Percentiles rank a stretch among this genome's conserved stretches.
Conservation (phyloP, 2,797 vertebrate species). For the Cossypha polioptera region DNA sequence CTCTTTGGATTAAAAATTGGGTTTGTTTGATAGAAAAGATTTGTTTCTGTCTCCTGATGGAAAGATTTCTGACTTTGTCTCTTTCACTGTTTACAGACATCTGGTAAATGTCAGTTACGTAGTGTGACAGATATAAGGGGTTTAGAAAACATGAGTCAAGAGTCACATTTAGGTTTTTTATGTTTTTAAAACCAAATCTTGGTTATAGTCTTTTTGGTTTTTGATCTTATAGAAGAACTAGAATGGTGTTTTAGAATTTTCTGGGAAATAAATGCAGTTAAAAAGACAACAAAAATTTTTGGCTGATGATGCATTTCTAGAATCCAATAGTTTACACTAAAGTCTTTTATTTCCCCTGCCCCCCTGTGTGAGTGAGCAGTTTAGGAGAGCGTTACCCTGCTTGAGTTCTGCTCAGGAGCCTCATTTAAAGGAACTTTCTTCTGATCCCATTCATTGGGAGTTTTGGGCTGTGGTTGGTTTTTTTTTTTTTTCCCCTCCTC, state of each 20-base stretch:
- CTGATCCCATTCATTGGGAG: neutral
- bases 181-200: neutral
- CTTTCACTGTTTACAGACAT: neutral
- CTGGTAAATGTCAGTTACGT: neutral
- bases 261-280: neutral
- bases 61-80: neutral
- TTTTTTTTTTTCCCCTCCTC: accelerated
- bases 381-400: neutral
- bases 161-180: neutral
- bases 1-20: neutral
- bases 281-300: neutral
- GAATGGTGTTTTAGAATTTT: neutral
- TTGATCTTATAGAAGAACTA: neutral
- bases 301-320: neutral
- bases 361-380: neutral
- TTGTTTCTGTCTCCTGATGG: neutral
- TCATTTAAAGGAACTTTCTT: neutral
- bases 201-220: neutral
- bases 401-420: neutral
- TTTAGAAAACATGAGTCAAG: neutral
- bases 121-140: neutral
- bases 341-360: neutral
- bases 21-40: neutral
- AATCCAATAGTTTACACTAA: neutral
- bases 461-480: neutral